A percentile compares a stretch with the other conserved stretches of the same genome.
These are phyloP conservation scores for Pseudobourletiella spinata DNA, from an alignment of 1,140 invertebrate genomes.

Conservation along the genomic window DNA sequence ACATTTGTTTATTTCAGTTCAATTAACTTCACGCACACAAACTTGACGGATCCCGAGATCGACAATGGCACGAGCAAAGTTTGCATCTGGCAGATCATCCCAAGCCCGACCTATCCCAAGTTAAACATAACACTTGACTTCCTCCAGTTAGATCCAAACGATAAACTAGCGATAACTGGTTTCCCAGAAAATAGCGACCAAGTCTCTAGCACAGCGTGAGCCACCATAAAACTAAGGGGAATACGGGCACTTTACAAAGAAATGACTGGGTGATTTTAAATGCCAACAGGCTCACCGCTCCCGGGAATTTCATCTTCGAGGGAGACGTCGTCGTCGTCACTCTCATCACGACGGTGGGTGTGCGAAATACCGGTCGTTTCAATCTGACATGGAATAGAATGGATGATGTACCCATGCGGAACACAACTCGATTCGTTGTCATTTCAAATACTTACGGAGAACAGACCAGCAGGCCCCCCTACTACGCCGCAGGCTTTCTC, in stretches of 20 bases:
- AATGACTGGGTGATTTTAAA: too few relatives aligned
- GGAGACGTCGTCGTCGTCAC: background rate
- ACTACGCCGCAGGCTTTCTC: constrained; percentile 15
- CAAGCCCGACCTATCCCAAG: background rate
- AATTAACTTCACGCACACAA: background rate
- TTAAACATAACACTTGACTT: background rate
- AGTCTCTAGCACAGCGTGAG: background rate
- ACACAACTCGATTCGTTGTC: background rate
- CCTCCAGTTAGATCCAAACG: background rate
- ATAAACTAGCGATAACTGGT: background rate
- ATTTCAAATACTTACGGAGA: background rate
- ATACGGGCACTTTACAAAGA: too few relatives aligned
- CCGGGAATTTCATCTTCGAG: too few relatives aligned
- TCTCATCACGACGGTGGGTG: background rate
- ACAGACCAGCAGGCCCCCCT: background rate
- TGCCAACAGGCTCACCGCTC: too few relatives aligned
- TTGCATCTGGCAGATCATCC: constrained; percentile 20
- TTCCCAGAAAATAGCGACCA: background rate
- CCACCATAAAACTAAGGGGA: background rate
- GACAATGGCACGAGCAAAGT: background rate
- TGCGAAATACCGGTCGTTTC: background rate
- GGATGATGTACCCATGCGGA: too few relatives aligned
- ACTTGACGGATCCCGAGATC: background rate
- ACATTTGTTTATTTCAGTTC: background rate
- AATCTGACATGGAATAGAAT: background rate